A percentile compares a stretch with the other conserved stretches of the same genome.
Conservation (phyloP, 2,113 vertebrate genomes). For the Macaca nemestrina region DNA sequence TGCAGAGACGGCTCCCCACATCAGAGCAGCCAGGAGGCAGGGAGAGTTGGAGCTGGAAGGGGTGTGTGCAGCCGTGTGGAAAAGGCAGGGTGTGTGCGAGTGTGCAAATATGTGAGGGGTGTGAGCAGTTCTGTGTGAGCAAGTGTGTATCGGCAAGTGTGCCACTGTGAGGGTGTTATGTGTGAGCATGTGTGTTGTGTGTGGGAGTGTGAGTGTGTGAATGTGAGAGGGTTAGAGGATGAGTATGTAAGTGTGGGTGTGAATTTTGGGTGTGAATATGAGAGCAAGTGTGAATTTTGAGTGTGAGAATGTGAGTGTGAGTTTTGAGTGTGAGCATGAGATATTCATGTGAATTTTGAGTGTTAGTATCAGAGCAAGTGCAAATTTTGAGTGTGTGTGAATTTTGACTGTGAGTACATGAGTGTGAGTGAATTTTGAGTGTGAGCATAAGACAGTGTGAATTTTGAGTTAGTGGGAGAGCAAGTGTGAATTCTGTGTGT, state of each 20-base stretch:
- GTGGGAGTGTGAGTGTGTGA: not conserved
- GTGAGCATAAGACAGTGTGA: too few species aligned
- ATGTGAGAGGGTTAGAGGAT: not conserved
- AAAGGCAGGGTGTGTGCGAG: not conserved
- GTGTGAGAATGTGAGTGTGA: not conserved
- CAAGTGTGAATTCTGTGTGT: too few species aligned
- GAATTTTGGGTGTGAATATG: not conserved
- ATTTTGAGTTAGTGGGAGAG: too few species aligned
- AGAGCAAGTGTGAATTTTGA: not conserved
- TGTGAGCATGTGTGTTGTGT: not conserved
- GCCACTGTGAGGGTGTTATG: too few species aligned
- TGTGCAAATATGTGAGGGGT: too few species aligned
- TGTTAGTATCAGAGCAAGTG: accelerated
- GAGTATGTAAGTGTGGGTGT: too few species aligned
- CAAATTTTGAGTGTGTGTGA: not conserved
- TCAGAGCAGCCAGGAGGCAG: not conserved
- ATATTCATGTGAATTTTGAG: too few species aligned
- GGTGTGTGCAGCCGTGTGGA: not conserved
- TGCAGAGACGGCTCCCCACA: not conserved
- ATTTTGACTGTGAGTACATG: too few species aligned
- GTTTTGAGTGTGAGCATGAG: not conserved
- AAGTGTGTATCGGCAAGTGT: accelerated
- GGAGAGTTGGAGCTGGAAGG: not conserved
- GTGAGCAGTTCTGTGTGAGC: not conserved
- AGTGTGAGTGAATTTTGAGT: too few species aligned